Percentiles rank a stretch among this genome's conserved stretches.
phyloP scores from a whole-genome alignment of 2,888 invertebrate genomes.

The Ceraclea dissimilis region DNA sequence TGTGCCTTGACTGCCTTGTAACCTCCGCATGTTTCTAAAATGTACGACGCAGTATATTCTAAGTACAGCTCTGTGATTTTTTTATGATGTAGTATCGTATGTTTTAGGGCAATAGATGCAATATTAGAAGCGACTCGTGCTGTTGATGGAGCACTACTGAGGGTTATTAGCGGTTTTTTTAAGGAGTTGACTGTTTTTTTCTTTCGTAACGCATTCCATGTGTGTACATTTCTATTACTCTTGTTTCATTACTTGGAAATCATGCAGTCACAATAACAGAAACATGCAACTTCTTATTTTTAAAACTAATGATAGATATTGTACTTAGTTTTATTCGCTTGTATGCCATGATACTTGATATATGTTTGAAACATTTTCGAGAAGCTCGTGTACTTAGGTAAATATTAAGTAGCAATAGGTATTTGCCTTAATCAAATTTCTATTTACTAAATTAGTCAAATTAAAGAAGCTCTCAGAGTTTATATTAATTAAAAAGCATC shows the following conservation, averaged over 20 bases:
- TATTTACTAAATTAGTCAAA: background rate
- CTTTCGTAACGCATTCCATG: slow-evolving; percentile 12
- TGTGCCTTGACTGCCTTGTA: too few relatives aligned
- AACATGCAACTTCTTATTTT: too few relatives aligned
- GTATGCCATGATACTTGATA: too few relatives aligned
- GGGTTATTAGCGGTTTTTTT: slow-evolving; percentile 22
- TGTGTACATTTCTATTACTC: slow-evolving; percentile 2
- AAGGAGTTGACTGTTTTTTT: slow-evolving; percentile 7
- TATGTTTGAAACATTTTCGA: too few relatives aligned
- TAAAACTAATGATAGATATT: too few relatives aligned
- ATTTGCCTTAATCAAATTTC: too few relatives aligned
- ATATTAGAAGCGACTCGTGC: slow-evolving; percentile 23
- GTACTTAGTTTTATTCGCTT: too few relatives aligned
- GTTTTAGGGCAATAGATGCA: slow-evolving; percentile 24
- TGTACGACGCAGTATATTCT: too few relatives aligned
- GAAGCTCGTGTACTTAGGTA: too few relatives aligned
- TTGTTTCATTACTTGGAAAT: slow-evolving; percentile 4
- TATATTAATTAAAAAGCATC: slow-evolving; percentile 19
- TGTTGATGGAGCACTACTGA: slow-evolving; percentile 9
- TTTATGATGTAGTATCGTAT: slow-evolving; percentile 14
- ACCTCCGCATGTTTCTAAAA: too few relatives aligned
- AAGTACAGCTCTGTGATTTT: background rate
- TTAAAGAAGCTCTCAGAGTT: background rate
- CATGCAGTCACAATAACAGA: background rate
- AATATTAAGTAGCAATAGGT: too few relatives aligned